Conservation (phyloP, 2,888 invertebrate species). For the Dolomedes plantarius region DNA sequence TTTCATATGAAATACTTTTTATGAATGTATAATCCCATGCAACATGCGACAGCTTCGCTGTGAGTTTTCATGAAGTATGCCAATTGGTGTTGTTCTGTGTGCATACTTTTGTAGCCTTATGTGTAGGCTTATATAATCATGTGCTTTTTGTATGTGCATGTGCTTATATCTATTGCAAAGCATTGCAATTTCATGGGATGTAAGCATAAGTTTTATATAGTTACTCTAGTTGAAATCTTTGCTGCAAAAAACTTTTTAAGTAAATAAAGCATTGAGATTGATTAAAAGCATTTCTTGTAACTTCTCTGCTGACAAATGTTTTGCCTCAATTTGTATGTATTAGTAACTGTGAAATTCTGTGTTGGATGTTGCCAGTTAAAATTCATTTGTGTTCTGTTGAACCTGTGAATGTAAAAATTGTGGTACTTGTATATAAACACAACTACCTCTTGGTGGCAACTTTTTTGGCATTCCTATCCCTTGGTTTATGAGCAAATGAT, state of each 20-base stretch:
- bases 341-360: not conserved
- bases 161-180: not conserved
- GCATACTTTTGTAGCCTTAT: constrained; percentile 8
- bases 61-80: not conserved
- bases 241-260: no score
- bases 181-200: not conserved
- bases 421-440: not conserved
- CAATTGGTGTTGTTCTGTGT: not conserved
- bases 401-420: not conserved
- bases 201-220: not conserved
- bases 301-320: not conserved
- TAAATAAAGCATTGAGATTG: no score
- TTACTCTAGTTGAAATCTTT: no score
- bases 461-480: not conserved
- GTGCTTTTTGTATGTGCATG: constrained; percentile 5
- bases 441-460: not conserved
- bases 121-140: not conserved
- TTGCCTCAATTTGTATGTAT: not conserved
- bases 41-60: not conserved
- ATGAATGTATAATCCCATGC: not conserved
- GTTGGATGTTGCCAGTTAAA: not conserved
- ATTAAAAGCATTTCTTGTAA: not conserved
- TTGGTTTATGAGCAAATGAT: no score
- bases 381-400: not conserved
- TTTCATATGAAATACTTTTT: not conserved